Percentiles rank a stretch among this genome's conserved stretches.
These are phyloP conservation scores for Setophaga petechia DNA, from an alignment of 2,113 vertebrate genomes.

Conservation along the genomic window DNA sequence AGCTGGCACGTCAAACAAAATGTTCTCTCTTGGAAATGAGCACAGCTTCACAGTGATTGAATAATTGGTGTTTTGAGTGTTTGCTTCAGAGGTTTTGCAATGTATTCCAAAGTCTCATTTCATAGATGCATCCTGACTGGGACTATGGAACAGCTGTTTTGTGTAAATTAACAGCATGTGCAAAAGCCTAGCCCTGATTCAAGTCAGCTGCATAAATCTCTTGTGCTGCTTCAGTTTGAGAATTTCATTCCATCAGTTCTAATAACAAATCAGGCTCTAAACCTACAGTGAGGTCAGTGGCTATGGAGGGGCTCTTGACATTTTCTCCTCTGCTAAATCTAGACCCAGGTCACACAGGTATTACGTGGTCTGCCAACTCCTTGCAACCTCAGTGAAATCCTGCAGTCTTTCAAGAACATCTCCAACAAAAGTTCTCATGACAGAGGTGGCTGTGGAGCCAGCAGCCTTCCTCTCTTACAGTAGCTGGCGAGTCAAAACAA, in stretches of 20 bases:
- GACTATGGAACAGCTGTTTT: constrained; percentile 3
- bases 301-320: not conserved
- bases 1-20: constrained; percentile 34
- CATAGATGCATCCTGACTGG: not conserved
- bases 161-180: not conserved
- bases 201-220: not conserved
- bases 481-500: not conserved
- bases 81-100: not conserved
- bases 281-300: not conserved
- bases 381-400: not conserved
- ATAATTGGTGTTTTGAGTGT: constrained; percentile 36
- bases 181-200: not conserved
- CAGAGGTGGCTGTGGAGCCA: not conserved
- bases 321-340: not conserved
- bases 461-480: not conserved
- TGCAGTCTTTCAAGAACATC: not conserved
- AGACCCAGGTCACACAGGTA: not conserved
- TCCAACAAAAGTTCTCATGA: not conserved
- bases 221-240: not conserved
- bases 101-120: constrained; percentile 14
- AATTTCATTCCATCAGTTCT: not conserved
- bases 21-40: constrained; percentile 14
- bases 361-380: not conserved
- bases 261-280: not conserved
- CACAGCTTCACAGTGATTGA: not conserved